Evolutionary conservation across 1,140 invertebrate genomes (phyloP), one percentile per base, ranked within the genome.

Genomic region (Forficula auricularia): DNA sequence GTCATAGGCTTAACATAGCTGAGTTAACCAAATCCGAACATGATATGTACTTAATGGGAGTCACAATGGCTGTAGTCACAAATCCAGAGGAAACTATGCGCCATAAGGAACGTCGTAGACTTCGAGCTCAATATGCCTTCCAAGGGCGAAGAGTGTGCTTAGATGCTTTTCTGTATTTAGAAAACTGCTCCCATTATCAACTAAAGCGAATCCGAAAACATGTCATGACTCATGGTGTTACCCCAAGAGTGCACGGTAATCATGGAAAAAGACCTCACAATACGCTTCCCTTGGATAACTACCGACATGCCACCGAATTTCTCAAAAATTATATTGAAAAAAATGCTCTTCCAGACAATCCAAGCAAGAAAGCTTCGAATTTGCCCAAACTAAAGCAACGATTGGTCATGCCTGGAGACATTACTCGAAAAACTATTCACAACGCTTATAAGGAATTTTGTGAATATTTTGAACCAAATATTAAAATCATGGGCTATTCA

Each of bases 231-330:
- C 78, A 82, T 53, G 79, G 79, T 10, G 79, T 84, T 0, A 75
- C 77, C 0, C 78, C 79, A 0, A 59, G 79, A 37, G 72, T 81
- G 31, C 79, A 82, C 57, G 79, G 80, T 2, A 84, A 82, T 57
- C 72, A 79, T 46, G 77, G 79, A 3, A 82, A 82, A 62, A 73
- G 79, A 53, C 79, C 79, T n/a, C 79, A 82, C 49, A 84, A 84
- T 55, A 79, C 78, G 2, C 81, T 82, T 52, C 77, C 79, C 6
- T 59, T 82, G 16, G 75, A 82, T 52, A 81, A 79, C 44, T 82
- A 82, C 51, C 71, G 77, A 54, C 77, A 78, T 55, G 78, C 77
- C 2, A 79, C 76, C 6, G 70, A 76, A 47, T 83, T 82, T 57
- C 57, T 82, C 12, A 79, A 81, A 55, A 70, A 72, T 48, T 81